These are phyloP conservation scores for Entomyzon cyanotis DNA, from an alignment of 2,113 vertebrate genomes.

Conservation along the genomic window DNA sequence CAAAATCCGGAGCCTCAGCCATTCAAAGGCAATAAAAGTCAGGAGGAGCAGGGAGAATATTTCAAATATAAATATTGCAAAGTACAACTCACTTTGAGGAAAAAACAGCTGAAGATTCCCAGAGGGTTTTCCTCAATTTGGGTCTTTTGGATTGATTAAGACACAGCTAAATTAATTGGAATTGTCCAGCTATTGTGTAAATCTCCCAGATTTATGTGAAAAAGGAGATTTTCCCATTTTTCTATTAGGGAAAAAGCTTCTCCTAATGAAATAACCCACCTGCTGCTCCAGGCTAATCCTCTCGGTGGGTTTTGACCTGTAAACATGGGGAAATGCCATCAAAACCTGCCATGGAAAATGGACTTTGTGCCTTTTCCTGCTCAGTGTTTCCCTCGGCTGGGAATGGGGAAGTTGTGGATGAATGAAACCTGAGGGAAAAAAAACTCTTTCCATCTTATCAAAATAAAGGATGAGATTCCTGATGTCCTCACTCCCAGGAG, in stretches of 20 bases:
- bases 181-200: not conserved
- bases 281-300: not conserved
- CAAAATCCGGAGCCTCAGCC: not conserved
- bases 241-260: not conserved
- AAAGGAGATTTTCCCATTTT: not conserved
- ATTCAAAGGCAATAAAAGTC: not conserved
- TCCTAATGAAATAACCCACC: not conserved
- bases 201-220: not conserved
- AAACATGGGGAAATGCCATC: too few relatives aligned
- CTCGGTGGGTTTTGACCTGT: not conserved
- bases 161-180: not conserved
- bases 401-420: not conserved
- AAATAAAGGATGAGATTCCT: not conserved
- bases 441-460: not conserved
- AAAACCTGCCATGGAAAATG: too few relatives aligned
- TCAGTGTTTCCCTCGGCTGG: accelerated
- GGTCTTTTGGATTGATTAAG: not conserved
- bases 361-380: not conserved
- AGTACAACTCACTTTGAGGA: not conserved
- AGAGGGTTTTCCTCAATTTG: not conserved
- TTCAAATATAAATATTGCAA: not conserved
- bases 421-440: not conserved
- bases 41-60: not conserved
- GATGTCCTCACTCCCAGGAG: not conserved
- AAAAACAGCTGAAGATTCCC: not conserved